These are phyloP conservation scores for Eulithis testata DNA, from an alignment of 2,888 invertebrate genomes.

Conservation along the genomic window DNA sequence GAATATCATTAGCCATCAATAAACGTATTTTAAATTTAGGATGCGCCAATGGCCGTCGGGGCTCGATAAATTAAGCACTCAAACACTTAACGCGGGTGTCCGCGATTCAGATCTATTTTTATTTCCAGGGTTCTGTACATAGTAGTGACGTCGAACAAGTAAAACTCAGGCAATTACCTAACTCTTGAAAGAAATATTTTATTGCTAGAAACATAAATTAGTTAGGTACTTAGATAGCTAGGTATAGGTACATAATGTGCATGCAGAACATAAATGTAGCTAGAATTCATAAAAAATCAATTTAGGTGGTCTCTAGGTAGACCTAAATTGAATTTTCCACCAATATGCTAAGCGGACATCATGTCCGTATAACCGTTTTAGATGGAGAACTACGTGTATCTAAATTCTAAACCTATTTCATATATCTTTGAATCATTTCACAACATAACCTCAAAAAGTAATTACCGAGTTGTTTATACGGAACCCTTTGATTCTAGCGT, in stretches of 20 bases:
- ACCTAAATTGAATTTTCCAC: too few species aligned
- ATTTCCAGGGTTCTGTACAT: constrained; percentile 36
- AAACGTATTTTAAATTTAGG: constrained; percentile 52
- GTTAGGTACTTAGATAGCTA: too few species aligned
- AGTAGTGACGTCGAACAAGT: not conserved
- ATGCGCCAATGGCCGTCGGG: constrained; percentile 49
- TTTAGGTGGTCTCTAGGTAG: too few species aligned
- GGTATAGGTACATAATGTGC: too few species aligned
- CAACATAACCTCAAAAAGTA: constrained; percentile 25
- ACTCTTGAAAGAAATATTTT: too few species aligned
- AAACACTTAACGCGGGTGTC: constrained; percentile 58
- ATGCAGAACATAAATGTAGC: too few species aligned
- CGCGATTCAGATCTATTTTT: constrained; percentile 41
- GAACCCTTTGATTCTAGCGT: constrained; percentile 36
- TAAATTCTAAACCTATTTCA: too few species aligned
- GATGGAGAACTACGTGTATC: too few species aligned
- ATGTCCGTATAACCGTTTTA: too few species aligned
- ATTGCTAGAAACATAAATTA: too few species aligned
- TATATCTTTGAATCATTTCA: not conserved
- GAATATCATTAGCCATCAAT: constrained; percentile 46
- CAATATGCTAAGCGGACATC: too few species aligned
- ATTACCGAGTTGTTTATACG: constrained; percentile 26
- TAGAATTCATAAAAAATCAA: too few species aligned
- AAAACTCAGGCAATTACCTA: not conserved
- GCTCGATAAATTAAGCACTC: constrained; percentile 64